Conservation (phyloP, 2,113 vertebrate species). For the human region GRCh38 chr4:183865001-183865500, state of each 20-base stretch:
- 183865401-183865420: neutral
- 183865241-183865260: neutral
- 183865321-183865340: fast-evolving
- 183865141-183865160: neutral
- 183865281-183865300: neutral
- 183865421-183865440: neutral
- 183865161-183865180: neutral
- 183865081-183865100: neutral
- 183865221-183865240: neutral
- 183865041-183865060: neutral
- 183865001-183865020: neutral
- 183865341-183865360: neutral
- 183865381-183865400: neutral
- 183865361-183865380: neutral
- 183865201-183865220: neutral
- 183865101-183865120: too few species aligned
- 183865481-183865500: neutral
- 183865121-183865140: neutral
- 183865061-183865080: neutral
- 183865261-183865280: neutral
- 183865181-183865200: neutral
- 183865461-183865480: neutral
- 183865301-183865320: neutral
- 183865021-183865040: neutral
- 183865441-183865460: neutral